Percentiles rank a stretch among this genome's conserved stretches.
Conservation (phyloP, 1,140 invertebrate genomes). For the Megalopta genalis region DNA sequence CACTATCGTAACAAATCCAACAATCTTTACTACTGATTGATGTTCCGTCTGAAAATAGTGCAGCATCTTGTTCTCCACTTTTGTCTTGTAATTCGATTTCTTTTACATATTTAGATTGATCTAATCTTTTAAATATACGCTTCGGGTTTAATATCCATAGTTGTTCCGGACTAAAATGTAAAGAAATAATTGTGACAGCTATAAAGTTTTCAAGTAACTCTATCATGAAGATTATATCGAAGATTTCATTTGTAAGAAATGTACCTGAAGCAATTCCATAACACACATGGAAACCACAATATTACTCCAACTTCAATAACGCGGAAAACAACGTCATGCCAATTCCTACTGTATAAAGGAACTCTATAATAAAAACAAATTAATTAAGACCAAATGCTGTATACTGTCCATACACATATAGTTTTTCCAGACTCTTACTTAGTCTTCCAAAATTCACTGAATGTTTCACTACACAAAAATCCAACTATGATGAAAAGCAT, state of each 20-base stretch:
- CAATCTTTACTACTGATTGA: constrained; percentile 85
- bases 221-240: neutral
- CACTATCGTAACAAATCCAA: constrained; percentile 95
- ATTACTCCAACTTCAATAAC: constrained; percentile 96
- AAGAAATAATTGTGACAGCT: constrained; percentile 12
- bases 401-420: neutral
- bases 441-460: constrained; percentile 95
- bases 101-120: constrained; percentile 75
- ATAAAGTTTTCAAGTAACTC: neutral
- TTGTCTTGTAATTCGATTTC: constrained; percentile 82
- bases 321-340: constrained; percentile 94
- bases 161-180: constrained; percentile 87
- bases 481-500: constrained; percentile 91
- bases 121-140: constrained; percentile 86
- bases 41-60: constrained; percentile 63
- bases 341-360: constrained; percentile 92
- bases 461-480: constrained; percentile 93
- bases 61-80: constrained; percentile 60
- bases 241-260: constrained; percentile 13
- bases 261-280: constrained; percentile 95
- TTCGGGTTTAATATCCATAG: constrained; percentile 96
- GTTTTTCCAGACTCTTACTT: constrained; percentile 82
- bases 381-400: constrained; percentile 14
- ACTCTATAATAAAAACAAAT: constrained; percentile 82
- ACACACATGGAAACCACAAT: constrained; percentile 95